Percentiles rank a stretch among this genome's conserved stretches.
These are phyloP conservation scores for Phrynosoma blainvillii DNA, from an alignment of 2,113 vertebrate species.

Conservation along the genomic window DNA sequence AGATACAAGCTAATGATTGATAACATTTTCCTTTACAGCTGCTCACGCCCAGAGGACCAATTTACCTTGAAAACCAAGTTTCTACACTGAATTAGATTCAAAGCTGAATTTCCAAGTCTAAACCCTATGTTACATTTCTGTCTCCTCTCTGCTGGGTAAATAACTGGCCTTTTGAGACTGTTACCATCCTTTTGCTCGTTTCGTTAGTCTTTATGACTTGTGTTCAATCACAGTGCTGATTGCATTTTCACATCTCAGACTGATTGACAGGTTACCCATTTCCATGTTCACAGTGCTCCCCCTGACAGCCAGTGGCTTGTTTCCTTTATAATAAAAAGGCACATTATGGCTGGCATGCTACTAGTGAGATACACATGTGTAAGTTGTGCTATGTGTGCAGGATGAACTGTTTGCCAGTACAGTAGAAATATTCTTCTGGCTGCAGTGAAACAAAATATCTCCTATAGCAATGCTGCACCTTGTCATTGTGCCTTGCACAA, in stretches of 20 bases:
- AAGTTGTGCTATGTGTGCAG: no score
- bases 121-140: neutral
- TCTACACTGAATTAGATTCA: neutral
- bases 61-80: neutral
- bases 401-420: no score
- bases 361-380: no score
- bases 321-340: neutral
- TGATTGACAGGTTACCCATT: neutral
- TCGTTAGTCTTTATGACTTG: neutral
- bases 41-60: neutral
- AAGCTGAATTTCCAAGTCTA: neutral
- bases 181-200: neutral
- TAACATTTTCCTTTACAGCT: neutral
- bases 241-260: neutral
- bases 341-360: no score
- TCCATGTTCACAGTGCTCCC: neutral
- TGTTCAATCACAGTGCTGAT: neutral
- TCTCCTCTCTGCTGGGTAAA: neutral
- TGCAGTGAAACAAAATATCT: no score
- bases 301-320: no score
- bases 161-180: neutral
- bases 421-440: no score
- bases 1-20: neutral
- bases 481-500: no score
- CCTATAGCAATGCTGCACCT: no score